phyloP scores from a whole-genome alignment of 2,888 invertebrate genomes.

The Leucophora obtusa region DNA sequence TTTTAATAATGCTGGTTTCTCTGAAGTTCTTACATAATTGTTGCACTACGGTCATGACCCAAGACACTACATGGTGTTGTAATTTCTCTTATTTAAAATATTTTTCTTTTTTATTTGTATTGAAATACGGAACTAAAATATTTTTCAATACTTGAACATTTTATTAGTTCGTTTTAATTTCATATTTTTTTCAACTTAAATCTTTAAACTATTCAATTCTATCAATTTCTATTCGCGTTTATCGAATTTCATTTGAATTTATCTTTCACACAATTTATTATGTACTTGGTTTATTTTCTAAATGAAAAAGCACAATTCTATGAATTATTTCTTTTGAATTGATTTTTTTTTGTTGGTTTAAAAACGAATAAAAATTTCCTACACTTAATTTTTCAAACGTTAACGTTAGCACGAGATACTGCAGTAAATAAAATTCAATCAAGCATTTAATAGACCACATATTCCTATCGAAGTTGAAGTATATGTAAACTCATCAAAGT shows the following conservation, averaged over 20 bases:
- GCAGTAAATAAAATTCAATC: constrained; percentile 56
- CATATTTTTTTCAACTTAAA: too few species aligned
- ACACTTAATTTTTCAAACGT: background rate
- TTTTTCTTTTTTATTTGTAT: too few species aligned
- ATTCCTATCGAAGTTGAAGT: constrained; percentile 6
- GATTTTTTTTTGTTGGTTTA: background rate
- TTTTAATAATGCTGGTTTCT: too few species aligned
- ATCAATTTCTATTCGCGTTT: background rate
- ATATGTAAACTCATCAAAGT: background rate
- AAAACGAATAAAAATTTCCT: too few species aligned
- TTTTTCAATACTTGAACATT: too few species aligned
- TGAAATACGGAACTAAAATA: too few species aligned
- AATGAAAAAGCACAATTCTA: background rate
- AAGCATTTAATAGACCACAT: constrained; percentile 54
- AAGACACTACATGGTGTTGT: too few species aligned
- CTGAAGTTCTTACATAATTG: too few species aligned
- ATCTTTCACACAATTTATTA: background rate
- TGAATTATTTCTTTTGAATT: background rate
- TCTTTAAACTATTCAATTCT: background rate
- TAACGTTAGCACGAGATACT: background rate
- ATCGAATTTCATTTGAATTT: background rate
- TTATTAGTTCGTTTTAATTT: too few species aligned
- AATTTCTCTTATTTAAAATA: too few species aligned
- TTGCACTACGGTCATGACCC: too few species aligned
- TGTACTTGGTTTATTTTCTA: background rate